Conservation (phyloP, 2,113 vertebrate species). For the Sphaerodactylus townsendi region DNA sequence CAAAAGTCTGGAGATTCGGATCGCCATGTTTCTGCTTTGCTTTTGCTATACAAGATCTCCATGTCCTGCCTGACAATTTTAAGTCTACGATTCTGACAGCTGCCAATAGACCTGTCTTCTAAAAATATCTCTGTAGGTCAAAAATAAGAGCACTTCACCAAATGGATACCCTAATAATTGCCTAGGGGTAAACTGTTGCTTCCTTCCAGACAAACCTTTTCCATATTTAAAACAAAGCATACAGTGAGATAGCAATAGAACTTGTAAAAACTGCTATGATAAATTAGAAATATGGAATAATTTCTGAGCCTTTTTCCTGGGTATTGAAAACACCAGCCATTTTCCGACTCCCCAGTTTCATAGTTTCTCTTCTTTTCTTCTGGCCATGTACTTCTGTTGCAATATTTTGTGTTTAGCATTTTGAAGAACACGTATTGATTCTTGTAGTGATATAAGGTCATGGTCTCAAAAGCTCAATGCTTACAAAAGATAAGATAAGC, state of each 20-base stretch:
- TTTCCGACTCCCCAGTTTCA: constrained; percentile 54
- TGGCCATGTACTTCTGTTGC: constrained; percentile 43
- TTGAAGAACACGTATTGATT: constrained; percentile 48
- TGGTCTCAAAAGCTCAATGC: constrained; percentile 36
- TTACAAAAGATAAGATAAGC: constrained; percentile 50
- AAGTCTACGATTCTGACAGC: constrained; percentile 54
- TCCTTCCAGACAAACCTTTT: constrained; percentile 64
- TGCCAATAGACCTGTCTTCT: constrained; percentile 62
- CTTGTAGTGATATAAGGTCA: constrained; percentile 37
- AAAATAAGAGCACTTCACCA: constrained; percentile 65
- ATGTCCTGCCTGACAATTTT: constrained; percentile 29
- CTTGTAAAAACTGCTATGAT: constrained; percentile 53
- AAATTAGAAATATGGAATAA: constrained; percentile 51
- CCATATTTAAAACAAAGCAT: constrained; percentile 45
- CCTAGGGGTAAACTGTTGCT: constrained; percentile 59
- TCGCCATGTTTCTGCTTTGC: not conserved
- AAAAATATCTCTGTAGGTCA: constrained; percentile 65
- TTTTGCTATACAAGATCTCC: not conserved
- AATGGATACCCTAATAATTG: constrained; percentile 68
- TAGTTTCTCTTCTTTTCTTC: constrained; percentile 19
- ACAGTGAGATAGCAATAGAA: constrained; percentile 51
- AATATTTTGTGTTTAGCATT: constrained; percentile 51
- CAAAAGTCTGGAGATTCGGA: not conserved
- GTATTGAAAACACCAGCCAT: constrained; percentile 49
- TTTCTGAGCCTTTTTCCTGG: constrained; percentile 54